A percentile compares a stretch with the other conserved stretches of the same genome.
phyloP scores from a whole-genome alignment of 2,888 invertebrate genomes.

The Drosophila birchii region DNA sequence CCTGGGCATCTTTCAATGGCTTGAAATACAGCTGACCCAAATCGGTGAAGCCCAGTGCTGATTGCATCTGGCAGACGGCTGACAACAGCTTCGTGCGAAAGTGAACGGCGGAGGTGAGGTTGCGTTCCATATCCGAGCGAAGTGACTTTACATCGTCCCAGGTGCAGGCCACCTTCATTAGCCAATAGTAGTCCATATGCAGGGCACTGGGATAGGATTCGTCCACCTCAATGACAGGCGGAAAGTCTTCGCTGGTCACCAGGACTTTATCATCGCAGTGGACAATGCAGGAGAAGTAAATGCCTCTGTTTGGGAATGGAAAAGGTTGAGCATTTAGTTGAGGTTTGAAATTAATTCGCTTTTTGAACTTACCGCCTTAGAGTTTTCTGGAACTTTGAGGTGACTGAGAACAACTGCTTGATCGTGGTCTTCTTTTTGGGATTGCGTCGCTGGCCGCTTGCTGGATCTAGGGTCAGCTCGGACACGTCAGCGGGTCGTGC shows the following conservation, averaged over 20 bases:
- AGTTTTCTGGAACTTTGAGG: slow-evolving; percentile 98
- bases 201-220: slow-evolving; percentile 97
- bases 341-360: not conserved
- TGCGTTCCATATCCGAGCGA: slow-evolving; percentile 97
- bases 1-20: slow-evolving; percentile 94
- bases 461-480: slow-evolving; percentile 88
- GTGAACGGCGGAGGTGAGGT: slow-evolving; percentile 95
- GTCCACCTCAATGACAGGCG: slow-evolving; percentile 98
- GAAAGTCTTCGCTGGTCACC: slow-evolving; percentile 98
- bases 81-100: slow-evolving; percentile 96
- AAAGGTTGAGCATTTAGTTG: not conserved
- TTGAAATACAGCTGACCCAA: slow-evolving; percentile 97
- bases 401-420: slow-evolving; percentile 96
- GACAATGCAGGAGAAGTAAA: slow-evolving; percentile 95
- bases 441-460: slow-evolving; percentile 88
- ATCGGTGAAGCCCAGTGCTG: slow-evolving; percentile 95
- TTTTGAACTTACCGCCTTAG: slow-evolving; percentile 88
- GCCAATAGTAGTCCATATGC: slow-evolving; percentile 97
- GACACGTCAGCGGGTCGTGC: slow-evolving; percentile 87
- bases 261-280: slow-evolving; percentile 98
- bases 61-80: slow-evolving; percentile 96
- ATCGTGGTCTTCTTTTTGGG: slow-evolving; percentile 95
- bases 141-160: slow-evolving; percentile 98
- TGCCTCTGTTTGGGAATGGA: slow-evolving; percentile 88
- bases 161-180: slow-evolving; percentile 98